These are phyloP conservation scores for Sebastes trivittatus DNA, from an alignment of 2,797 vertebrate genomes.

Conservation along the genomic window DNA sequence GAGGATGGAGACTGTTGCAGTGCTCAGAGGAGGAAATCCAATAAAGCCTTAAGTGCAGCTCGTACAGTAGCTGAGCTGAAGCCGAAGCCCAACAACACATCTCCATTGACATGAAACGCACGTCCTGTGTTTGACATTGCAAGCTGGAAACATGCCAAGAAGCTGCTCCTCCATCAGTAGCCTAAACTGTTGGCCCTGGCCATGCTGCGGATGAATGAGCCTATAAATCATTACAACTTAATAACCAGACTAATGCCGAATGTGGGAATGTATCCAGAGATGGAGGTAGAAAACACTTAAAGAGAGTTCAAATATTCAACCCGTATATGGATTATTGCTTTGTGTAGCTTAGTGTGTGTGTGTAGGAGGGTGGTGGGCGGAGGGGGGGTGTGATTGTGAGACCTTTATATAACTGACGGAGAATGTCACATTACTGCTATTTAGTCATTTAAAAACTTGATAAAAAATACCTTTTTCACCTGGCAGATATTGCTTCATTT, in stretches of 20 bases:
- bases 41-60: constrained; percentile 22
- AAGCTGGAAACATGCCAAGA: constrained; percentile 70
- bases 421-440: background rate
- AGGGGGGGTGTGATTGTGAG: background rate
- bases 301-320: constrained; percentile 4
- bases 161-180: constrained; percentile 7
- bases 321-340: background rate
- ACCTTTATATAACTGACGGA: background rate
- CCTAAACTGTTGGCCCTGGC: constrained; percentile 4
- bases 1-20: background rate
- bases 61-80: background rate
- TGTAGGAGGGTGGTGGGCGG: no score
- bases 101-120: constrained; percentile 55
- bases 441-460: background rate
- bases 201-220: constrained; percentile 40
- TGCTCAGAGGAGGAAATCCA: constrained; percentile 6
- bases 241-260: constrained; percentile 34
- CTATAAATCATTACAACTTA: constrained; percentile 32
- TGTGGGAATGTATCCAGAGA: constrained; percentile 17
- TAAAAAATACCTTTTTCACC: background rate
- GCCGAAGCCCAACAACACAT: background rate
- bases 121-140: constrained; percentile 77
- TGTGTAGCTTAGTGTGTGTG: background rate
- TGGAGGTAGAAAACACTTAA: constrained; percentile 20
- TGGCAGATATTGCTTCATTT: background rate